Conservation (phyloP, 2,888 invertebrate genomes). For the Eretmocerus hayati region DNA sequence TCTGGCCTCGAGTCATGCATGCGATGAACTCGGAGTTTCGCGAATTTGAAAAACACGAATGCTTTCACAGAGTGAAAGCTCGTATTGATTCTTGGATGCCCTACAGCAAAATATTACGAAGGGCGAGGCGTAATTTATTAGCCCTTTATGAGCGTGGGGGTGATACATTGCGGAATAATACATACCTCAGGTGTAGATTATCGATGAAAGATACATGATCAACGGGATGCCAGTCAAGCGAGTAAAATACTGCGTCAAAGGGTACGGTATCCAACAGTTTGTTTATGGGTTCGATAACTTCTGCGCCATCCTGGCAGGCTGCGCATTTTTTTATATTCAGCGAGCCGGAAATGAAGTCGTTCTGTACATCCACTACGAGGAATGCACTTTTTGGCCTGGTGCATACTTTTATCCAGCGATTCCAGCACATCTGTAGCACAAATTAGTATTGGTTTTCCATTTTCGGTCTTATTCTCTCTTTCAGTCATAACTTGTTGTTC, state of each 20-base stretch:
- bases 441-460: too few species aligned
- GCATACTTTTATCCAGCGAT: constrained; percentile 79
- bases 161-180: too few species aligned
- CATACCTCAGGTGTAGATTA: constrained; percentile 60
- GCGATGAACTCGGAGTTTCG: too few species aligned
- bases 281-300: constrained; percentile 90
- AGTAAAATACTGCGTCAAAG: constrained; percentile 87
- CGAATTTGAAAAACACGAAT: too few species aligned
- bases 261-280: constrained; percentile 69
- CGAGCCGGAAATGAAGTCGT: constrained; percentile 94
- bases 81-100: too few species aligned
- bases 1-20: too few species aligned
- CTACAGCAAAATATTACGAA: too few species aligned
- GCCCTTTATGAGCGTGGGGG: too few species aligned
- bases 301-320: constrained; percentile 82
- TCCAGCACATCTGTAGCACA: constrained; percentile 73
- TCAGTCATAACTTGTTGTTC: too few species aligned
- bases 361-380: constrained; percentile 93
- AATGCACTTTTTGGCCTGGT: constrained; percentile 77
- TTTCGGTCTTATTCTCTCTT: too few species aligned
- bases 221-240: constrained; percentile 94
- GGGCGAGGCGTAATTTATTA: too few species aligned
- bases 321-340: constrained; percentile 89
- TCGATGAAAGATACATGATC: constrained; percentile 96
- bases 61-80: too few species aligned